Conservation (phyloP, 2,113 vertebrate species). For the Cacatua alba region DNA sequence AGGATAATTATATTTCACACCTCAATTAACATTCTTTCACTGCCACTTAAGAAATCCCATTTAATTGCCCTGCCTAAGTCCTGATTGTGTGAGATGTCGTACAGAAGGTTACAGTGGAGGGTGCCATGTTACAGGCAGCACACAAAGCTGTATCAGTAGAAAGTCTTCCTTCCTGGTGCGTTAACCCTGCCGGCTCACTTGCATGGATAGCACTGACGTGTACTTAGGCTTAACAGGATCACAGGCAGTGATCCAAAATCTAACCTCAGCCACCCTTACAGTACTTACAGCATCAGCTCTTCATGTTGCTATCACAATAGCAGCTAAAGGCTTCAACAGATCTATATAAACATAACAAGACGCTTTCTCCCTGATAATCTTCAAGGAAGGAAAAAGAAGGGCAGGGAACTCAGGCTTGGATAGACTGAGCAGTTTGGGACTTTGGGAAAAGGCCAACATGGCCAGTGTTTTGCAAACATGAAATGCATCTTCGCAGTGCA, state of each 20-base stretch:
- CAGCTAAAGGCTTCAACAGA: background rate
- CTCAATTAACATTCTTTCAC: constrained; percentile 67
- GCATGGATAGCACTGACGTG: rapidly evolving
- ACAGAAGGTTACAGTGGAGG: constrained; percentile 2
- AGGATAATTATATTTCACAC: constrained; percentile 68
- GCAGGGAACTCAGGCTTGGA: background rate
- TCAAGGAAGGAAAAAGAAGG: background rate
- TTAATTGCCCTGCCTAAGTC: constrained; percentile 50
- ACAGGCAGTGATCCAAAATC: background rate
- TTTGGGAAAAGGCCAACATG: background rate
- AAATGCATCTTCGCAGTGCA: background rate
- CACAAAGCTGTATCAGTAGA: background rate
- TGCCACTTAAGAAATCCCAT: constrained; percentile 59
- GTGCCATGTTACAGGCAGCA: background rate
- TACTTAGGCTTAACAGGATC: background rate
- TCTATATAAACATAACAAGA: background rate
- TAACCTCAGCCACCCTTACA: background rate
- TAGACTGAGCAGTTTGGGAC: background rate
- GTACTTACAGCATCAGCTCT: background rate
- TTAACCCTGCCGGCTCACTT: background rate
- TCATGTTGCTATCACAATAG: background rate
- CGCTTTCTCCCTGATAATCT: background rate
- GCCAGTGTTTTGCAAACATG: background rate
- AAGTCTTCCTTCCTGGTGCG: background rate
- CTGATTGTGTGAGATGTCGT: background rate